phyloP scores from a whole-genome alignment of 2,888 invertebrate species.

The Xylocampa areola region DNA sequence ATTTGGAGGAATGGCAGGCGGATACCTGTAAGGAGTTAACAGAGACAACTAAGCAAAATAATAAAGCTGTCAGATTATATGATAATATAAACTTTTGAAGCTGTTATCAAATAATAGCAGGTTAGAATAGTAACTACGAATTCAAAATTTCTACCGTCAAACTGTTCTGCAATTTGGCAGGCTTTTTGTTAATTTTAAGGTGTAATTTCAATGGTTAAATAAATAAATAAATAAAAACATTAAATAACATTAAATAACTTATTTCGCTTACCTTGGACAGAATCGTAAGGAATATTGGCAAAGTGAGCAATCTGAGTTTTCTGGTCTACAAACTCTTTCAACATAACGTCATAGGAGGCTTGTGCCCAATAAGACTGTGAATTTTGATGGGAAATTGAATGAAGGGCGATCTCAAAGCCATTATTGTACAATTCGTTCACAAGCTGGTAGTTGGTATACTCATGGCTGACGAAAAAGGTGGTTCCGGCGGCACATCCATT shows the following conservation, averaged over 20 bases:
- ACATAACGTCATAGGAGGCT: conserved; percentile 84
- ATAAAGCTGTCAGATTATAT: too few relatives aligned
- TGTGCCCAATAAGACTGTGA: conserved; percentile 90
- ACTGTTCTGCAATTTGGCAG: too few relatives aligned
- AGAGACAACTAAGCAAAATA: too few relatives aligned
- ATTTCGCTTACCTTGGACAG: conserved; percentile 79
- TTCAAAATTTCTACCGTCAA: too few relatives aligned
- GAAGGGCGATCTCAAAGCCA: conserved; percentile 92
- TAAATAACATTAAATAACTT: too few relatives aligned
- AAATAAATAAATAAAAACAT: too few relatives aligned
- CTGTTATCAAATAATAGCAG: too few relatives aligned
- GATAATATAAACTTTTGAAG: too few relatives aligned
- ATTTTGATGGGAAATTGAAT: conserved; percentile 91
- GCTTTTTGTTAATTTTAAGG: too few relatives aligned
- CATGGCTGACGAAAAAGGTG: conserved; percentile 93
- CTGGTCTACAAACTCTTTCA: conserved; percentile 90
- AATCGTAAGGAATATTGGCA: conserved; percentile 85
- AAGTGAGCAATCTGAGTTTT: conserved; percentile 83
- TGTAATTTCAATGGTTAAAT: too few relatives aligned
- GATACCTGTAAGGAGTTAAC: conserved; percentile 70
- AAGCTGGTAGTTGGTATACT: conserved; percentile 92
- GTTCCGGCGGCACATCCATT: conserved; percentile 91
- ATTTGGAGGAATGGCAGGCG: conserved; percentile 90
- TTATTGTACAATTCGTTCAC: conserved; percentile 90
- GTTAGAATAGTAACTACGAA: too few relatives aligned